These are phyloP conservation scores for Scaptomyza hsui DNA, from an alignment of 1,140 invertebrate species.

Conservation along the genomic window DNA sequence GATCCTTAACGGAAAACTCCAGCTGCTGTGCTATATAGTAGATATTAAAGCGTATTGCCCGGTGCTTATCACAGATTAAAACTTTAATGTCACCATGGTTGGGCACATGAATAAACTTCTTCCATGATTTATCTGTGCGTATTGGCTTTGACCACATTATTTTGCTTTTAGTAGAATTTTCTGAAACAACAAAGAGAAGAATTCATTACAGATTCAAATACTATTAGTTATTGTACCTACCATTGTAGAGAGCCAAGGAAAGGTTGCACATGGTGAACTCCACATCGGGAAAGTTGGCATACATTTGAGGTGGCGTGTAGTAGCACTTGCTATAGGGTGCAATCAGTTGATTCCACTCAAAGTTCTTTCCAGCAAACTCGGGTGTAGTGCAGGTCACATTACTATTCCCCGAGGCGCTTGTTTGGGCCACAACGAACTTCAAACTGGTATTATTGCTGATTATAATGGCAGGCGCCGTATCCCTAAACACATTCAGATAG, in stretches of 20 bases:
- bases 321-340: slow-evolving; percentile 64
- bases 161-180: slow-evolving; percentile 38
- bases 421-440: slow-evolving; percentile 74
- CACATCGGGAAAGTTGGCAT: slow-evolving; percentile 78
- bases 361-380: slow-evolving; percentile 71
- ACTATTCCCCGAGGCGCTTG: slow-evolving; percentile 71
- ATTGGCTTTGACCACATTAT: slow-evolving; percentile 85
- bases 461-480: slow-evolving; percentile 63
- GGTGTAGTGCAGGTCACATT: slow-evolving; percentile 69
- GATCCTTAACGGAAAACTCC: slow-evolving; percentile 79
- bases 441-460: slow-evolving; percentile 76
- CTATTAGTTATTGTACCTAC: neutral
- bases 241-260: slow-evolving; percentile 63
- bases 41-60: slow-evolving; percentile 69
- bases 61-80: slow-evolving; percentile 85
- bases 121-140: slow-evolving; percentile 84
- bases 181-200: slow-evolving; percentile 16
- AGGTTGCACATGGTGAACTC: slow-evolving; percentile 76
- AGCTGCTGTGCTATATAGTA: slow-evolving; percentile 77
- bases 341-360: slow-evolving; percentile 76
- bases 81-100: slow-evolving; percentile 89
- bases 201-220: neutral
- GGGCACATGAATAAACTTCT: slow-evolving; percentile 89
- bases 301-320: slow-evolving; percentile 79
- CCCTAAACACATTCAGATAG: slow-evolving; percentile 71